Base-by-base conservation (phyloP, 2,797 vertebrate species). In the Oreonectes daqikongensis region DNA sequence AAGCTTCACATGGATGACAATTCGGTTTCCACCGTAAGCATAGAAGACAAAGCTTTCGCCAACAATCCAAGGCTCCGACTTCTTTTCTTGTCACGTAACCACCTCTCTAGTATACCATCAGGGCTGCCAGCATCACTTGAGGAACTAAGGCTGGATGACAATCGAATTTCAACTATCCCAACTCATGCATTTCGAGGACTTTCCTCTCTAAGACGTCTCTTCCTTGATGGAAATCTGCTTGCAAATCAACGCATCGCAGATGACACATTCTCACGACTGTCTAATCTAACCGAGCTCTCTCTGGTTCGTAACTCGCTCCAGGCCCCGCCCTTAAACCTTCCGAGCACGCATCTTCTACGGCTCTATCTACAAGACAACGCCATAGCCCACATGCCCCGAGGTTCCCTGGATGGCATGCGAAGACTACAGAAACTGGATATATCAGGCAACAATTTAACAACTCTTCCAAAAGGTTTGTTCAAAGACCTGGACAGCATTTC, bases 391-490 rank as follows among this genome's bases (percentile, higher is more conserved):
- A 89, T 99, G 75, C 95, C 96, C 0, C 88, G 93, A 20, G 93
- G 94, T 1, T 87, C 96, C 0, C 61, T 99, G 78, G 94, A 96
- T 0, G 89, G 92, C 42, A 96, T 99, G 96, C 85, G 88, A 0
- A 89, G 89, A 15, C 81, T 98, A n/a, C 96, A 98, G 82, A 89
- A 92, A 38, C 70, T 99, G 52, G 97, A 98, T 42, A 85, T 99
- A 35, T 98, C 97, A 22, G 97, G 95, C 64, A 99, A 99, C 90
- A 98, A 99, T 88, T 90, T 99, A n/a, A 98, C 96, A 55, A 95
- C 93, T 2, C 84, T 99, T 35, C 96, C 96, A 0, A 84, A 95
- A 0, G 97, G 96, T 55, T 90, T 98, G 10, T 94, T 99, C 38
- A 96, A 95, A 2, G 97, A 95, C 22, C 84, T 95, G 40, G 94